Base-by-base conservation (phyloP, 30 jellyfish, hydroid and myxozoan species). In the Phacellophora camtschatica region DNA sequence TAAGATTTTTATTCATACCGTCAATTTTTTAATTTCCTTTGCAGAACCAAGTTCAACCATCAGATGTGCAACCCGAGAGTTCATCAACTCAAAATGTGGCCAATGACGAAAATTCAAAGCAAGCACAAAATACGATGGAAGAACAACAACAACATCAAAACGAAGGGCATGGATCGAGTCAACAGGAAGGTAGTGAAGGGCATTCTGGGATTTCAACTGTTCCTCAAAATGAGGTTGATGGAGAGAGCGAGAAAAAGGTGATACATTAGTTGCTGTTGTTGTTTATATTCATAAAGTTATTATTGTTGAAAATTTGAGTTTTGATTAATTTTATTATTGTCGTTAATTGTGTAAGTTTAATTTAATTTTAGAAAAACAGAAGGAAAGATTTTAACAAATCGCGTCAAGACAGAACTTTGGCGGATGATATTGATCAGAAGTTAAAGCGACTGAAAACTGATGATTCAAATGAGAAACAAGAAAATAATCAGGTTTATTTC, bases 371-470 rank as follows among this genome's bases (percentile, higher is more conserved):
- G 74, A 24, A 70, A 67, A 71, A 29, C 35, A 51, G 86, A 1
- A 57, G 81, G 20, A 83, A 83, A 27, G 95, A 83, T 42, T 83
- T 49, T 59, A 71, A 71, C n/a, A 58, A 65, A 19, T 70, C 97
- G 7, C 83, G 90, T 7, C 90, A 93, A 59, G 92, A 93, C 27
- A 65, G 99, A 63, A 59, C 83, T 6, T 74, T 86, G 31, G 97
- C 93, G 9, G 88, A 66, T 30, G 76, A 61, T 55, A 84, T 57
- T 28, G 84, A 77, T 25, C 79, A 48, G 70, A 83, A 58, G 63
- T 86, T 88, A 61, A 90, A 90, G 80, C 58, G 88, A 55, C 35
- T 56, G 63, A 83, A 83, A 57, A 83, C 95, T 30, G 78, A 57
- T 35, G 95, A 83, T 39, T 18, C 29, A 19, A 27, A 36, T 4